phyloP scores from a whole-genome alignment of 2,797 vertebrate genomes.

The Falco biarmicus region DNA sequence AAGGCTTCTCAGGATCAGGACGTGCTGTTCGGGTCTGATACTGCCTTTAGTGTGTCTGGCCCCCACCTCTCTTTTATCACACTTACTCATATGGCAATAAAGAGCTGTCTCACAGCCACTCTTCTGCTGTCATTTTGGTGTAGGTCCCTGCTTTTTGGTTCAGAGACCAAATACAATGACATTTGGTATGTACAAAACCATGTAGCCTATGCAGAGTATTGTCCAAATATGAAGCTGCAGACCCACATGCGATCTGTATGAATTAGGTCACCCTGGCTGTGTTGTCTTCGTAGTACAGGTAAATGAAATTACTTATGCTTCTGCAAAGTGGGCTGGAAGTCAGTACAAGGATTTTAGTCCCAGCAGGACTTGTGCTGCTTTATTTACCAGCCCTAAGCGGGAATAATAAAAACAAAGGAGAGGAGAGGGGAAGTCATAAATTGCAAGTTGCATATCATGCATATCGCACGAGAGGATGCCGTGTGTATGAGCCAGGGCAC shows the following conservation, averaged over 20 bases:
- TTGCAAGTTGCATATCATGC: not conserved
- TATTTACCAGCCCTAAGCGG: not conserved
- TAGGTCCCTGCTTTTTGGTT: not conserved
- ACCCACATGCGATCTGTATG: not conserved
- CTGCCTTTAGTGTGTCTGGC: not conserved
- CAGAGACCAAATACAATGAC: not conserved
- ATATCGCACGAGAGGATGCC: fast-evolving
- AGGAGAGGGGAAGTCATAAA: fast-evolving
- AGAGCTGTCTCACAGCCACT: not conserved
- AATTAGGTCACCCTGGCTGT: constrained; percentile 16
- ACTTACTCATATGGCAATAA: not conserved
- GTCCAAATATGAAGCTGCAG: not conserved
- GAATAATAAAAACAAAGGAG: not conserved
- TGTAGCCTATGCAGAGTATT: not conserved
- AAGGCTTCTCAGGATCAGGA: not conserved
- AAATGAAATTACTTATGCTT: not conserved
- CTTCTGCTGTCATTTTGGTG: not conserved
- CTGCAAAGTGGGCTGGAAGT: constrained; percentile 4
- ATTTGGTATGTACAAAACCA: not conserved
- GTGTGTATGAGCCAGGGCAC: not conserved
- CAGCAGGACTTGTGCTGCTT: not conserved
- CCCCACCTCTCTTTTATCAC: not conserved
- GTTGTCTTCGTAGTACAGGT: constrained; percentile 39
- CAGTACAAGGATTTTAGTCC: constrained; percentile 23
- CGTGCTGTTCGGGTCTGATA: not conserved